Evolutionary conservation across 1,140 invertebrate genomes (phyloP).

Genomic region (Trissolcus basalis): DNA sequence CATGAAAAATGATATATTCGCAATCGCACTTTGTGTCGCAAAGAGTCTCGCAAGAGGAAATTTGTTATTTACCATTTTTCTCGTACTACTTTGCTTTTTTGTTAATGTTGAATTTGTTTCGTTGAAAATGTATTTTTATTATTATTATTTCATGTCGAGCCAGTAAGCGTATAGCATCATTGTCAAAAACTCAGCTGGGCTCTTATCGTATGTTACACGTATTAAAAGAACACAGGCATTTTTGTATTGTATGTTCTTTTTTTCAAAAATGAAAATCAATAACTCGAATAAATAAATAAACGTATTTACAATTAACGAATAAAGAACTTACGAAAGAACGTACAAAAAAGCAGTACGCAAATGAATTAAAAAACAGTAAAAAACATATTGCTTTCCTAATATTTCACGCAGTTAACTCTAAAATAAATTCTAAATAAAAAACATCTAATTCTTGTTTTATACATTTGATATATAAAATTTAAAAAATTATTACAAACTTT

Average conservation of each 20-base stretch:
- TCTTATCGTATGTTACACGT: conserved; percentile 47
- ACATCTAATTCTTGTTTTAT: too few relatives aligned
- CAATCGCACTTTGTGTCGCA: conserved; percentile 71
- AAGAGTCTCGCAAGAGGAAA: conserved; percentile 18
- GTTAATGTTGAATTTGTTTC: conserved; percentile 3
- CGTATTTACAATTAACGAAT: conserved; percentile 59
- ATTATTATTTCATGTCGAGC: conserved; percentile 54
- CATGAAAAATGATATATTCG: conserved; percentile 34
- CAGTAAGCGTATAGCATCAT: conserved; percentile 74
- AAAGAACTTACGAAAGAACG: conserved; percentile 60
- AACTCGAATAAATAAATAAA: conserved; percentile 65
- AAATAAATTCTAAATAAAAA: too few relatives aligned
- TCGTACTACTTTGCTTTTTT: conserved; percentile 28
- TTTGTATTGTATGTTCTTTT: too few relatives aligned
- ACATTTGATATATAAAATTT: too few relatives aligned
- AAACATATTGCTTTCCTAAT: too few relatives aligned
- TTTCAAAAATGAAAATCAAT: conserved; percentile 65
- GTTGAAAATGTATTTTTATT: background rate
- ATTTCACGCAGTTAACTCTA: too few relatives aligned
- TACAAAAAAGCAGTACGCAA: conserved; percentile 10
- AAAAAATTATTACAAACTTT: too few relatives aligned
- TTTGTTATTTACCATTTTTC: conserved; percentile 37
- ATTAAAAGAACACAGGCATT: too few relatives aligned
- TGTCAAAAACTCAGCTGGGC: conserved; percentile 67
- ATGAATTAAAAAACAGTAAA: conserved; percentile 18